Evolutionary conservation across 2,888 invertebrate genomes (phyloP), one percentile per base, ranked within the genome.

Genomic region (Drosophila pseudotakahashii): DNA sequence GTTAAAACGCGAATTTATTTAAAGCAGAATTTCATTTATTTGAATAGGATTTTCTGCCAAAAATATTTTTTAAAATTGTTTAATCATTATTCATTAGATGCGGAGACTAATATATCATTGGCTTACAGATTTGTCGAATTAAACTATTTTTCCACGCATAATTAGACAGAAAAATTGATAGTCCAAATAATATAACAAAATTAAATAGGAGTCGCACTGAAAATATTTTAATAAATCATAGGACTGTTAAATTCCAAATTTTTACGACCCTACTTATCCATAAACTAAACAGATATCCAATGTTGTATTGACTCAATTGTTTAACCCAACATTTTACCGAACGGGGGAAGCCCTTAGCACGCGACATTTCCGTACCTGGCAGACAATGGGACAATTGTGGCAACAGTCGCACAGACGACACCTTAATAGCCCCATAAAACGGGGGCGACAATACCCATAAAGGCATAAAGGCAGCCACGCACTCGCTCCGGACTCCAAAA

Each of bases 371-470:
- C 73, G 66, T 64, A 55, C 45, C 51, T 37, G 74, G 51, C 50
- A 73, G 74, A 73, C 71, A 71, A 71, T 71, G 70, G 55, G 67
- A 57, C 66, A 71, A 73, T 66, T 57, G 74, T 47, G 67, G 51
- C 64, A 77, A 73, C 68, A 68, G 77, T 63, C 61, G 55, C 59
- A 68, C 47, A 53, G 66, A 68, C 59, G 75, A 61, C 60, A 69
- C 55, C 79, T 76, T 64, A 84, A 84, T 74, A 70, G 74, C 74
- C 26, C 59, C 69, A 88, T 81, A 85, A 81, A 88, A 79, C 72
- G 67, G 86, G 67, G 67, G 64, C 74, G 57, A 66, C 63, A 62
- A 74, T 59, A 66, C 45, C 53, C 74, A 78, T 71, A 76, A 61
- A 67, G 45, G 37, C 74, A 78, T 71, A 78, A 59, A 64, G 42